These are phyloP conservation scores for Ceyx melanurus DNA, from an alignment of 2,113 vertebrate species.

Conservation along the genomic window DNA sequence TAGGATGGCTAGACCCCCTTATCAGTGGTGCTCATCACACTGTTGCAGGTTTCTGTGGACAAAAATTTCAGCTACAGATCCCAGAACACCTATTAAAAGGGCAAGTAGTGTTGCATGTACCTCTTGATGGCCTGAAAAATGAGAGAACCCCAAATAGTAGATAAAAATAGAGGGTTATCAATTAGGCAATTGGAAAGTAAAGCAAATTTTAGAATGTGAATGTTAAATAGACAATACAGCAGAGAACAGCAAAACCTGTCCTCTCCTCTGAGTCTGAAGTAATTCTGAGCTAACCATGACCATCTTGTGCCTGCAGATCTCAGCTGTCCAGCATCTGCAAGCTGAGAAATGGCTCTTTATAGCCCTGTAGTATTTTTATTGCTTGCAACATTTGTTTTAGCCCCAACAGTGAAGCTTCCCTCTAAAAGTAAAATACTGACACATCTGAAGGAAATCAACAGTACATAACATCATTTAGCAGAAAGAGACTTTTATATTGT, in stretches of 20 bases:
- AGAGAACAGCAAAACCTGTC: background rate
- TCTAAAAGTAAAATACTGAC: slow-evolving; percentile 37
- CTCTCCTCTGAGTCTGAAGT: background rate
- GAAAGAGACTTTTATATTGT: slow-evolving; percentile 25
- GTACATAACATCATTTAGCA: slow-evolving; percentile 6
- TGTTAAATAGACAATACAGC: background rate
- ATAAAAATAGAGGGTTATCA: background rate
- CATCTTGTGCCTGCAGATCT: background rate
- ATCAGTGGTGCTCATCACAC: rapidly evolving
- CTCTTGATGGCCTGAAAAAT: background rate
- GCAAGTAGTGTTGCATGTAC: background rate
- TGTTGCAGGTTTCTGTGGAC: background rate
- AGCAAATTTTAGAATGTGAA: background rate
- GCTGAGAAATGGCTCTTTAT: background rate
- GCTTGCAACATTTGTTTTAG: slow-evolving; percentile 27
- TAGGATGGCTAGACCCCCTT: background rate
- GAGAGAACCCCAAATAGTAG: background rate
- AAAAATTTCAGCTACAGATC: background rate
- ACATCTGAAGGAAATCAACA: background rate
- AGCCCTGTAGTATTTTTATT: slow-evolving; percentile 1
- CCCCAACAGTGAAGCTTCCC: background rate
- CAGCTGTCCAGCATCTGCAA: background rate
- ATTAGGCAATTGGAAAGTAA: background rate
- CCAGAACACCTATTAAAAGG: background rate
- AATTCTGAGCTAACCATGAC: background rate